Percentiles rank a stretch among this genome's conserved stretches.
Evolutionary conservation across 2,797 vertebrate species (phyloP).

Genomic region (Sebastes vulpes): DNA sequence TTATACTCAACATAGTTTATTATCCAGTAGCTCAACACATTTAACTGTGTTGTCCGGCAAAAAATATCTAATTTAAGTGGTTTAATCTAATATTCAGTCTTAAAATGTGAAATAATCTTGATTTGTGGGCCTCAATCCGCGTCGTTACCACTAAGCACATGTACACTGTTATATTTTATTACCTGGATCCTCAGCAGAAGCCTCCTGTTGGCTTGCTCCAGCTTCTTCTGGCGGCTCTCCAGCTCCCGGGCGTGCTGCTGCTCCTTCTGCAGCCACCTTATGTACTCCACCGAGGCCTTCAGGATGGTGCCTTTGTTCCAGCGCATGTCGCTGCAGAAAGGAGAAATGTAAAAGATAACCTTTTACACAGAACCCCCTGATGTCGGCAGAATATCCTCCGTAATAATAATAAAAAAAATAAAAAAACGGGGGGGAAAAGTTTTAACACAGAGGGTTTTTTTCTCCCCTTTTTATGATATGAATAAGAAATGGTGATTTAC

Average conservation of each 20-base stretch:
- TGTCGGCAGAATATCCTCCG: constrained; percentile 88
- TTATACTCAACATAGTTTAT: not conserved
- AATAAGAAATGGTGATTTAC: constrained; percentile 99
- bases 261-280: constrained; percentile 99
- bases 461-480: constrained; percentile 88
- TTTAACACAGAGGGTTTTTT: constrained; percentile 62
- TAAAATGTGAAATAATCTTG: not conserved
- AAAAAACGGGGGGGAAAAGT: constrained; percentile 79
- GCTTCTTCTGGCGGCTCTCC: constrained; percentile 96
- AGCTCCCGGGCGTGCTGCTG: constrained; percentile 96
- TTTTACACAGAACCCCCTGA: constrained; percentile 83
- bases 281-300: constrained; percentile 99
- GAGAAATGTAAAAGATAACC: constrained; percentile 88
- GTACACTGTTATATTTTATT: constrained; percentile 40
- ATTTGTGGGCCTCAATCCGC: not conserved
- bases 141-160: not conserved
- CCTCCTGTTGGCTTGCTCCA: constrained; percentile 95
- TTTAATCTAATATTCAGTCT: not conserved
- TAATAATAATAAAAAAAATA: constrained; percentile 53
- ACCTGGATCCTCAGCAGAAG: constrained; percentile 98
- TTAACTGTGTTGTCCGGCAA: not conserved
- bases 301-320: constrained; percentile 99
- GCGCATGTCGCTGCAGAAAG: constrained; percentile 94
- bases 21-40: not conserved
- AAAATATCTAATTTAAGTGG: not conserved